These are phyloP conservation scores for Pseudopodoces humilis DNA, from an alignment of 2,113 vertebrate genomes.

Conservation along the genomic window DNA sequence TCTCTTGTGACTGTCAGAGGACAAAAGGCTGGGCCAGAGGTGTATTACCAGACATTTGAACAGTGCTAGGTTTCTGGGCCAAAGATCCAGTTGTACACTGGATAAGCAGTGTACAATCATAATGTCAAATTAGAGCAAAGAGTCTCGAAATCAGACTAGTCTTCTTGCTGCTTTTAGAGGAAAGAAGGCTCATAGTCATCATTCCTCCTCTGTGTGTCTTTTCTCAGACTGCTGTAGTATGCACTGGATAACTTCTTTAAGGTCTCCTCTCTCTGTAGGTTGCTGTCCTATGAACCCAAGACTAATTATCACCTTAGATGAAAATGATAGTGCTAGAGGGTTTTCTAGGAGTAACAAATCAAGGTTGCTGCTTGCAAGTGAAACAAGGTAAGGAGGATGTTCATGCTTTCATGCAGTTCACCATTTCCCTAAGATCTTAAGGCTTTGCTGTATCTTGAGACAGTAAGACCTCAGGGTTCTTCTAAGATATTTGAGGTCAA, in stretches of 20 bases:
- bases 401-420: not conserved
- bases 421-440: not conserved
- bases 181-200: not conserved
- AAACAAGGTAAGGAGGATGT: not conserved
- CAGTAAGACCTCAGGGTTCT: not conserved
- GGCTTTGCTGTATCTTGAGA: not conserved
- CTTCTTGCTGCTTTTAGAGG: not conserved
- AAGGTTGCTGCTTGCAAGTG: not conserved
- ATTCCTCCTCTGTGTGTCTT: not conserved
- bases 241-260: not conserved
- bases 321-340: not conserved
- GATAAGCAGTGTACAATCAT: not conserved
- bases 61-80: not conserved
- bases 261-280: not conserved
- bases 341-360: not conserved
- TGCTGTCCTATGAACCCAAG: not conserved
- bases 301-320: not conserved
- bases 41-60: not conserved
- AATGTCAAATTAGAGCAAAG: not conserved
- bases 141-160: not conserved
- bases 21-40: not conserved
- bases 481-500: not conserved
- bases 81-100: not conserved
- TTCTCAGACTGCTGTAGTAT: not conserved
- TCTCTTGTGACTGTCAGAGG: not conserved